Percentiles rank a stretch among this genome's conserved stretches.
Evolutionary conservation across 2,888 invertebrate genomes (phyloP).

Genomic region (Apamea crenata): DNA sequence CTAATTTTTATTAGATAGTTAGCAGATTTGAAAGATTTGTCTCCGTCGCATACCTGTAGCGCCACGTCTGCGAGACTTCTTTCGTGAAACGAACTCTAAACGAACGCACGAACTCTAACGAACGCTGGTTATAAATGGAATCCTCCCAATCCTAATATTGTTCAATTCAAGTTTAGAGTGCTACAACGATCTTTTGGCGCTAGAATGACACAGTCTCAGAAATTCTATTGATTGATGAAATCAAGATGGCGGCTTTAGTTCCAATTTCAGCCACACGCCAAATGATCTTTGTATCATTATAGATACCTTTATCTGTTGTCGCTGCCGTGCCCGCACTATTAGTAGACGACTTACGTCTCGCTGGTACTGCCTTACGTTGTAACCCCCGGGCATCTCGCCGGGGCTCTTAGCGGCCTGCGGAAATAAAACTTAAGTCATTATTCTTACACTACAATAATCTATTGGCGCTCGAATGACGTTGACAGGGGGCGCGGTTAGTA

Average conservation of each 20-base stretch:
- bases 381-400: conserved; percentile 78
- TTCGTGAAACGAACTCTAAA: no score
- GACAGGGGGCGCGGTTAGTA: not conserved
- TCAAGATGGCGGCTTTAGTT: not conserved
- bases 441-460: not conserved
- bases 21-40: no score
- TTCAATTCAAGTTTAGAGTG: not conserved
- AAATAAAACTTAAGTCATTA: conserved; percentile 8
- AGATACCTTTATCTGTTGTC: conserved; percentile 86
- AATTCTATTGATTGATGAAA: not conserved
- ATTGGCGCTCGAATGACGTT: not conserved
- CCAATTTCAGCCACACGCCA: no score
- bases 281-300: not conserved
- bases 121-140: not conserved
- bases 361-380: conserved; percentile 79
- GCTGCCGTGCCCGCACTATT: conserved; percentile 85
- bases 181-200: not conserved
- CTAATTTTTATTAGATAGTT: no score
- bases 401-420: conserved; percentile 75
- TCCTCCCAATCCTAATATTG: not conserved
- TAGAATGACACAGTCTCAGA: not conserved
- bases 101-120: no score
- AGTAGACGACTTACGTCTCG: conserved; percentile 86
- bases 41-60: no score
- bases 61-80: no score